A percentile compares a stretch with the other conserved stretches of the same genome.
Conservation (phyloP, 23 tunicate genomes). For the Diplosoma virens region DNA sequence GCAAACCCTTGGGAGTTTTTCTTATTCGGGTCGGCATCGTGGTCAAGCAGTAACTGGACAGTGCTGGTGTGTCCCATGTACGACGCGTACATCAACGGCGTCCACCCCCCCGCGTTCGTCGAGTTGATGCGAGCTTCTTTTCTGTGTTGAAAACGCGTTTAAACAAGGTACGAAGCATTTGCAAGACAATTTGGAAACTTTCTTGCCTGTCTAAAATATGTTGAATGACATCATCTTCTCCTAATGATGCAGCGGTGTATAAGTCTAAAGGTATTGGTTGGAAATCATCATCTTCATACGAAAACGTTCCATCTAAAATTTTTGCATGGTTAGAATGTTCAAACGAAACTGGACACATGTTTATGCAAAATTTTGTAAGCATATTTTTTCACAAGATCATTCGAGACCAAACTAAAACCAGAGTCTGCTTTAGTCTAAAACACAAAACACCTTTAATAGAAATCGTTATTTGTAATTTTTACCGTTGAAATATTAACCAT, state of each 20-base stretch:
- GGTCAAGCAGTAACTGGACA: slow-evolving; percentile 40
- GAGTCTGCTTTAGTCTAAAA: too few species aligned
- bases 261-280: slow-evolving; percentile 78
- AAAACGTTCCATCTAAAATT: slow-evolving; percentile 63
- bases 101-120: slow-evolving; percentile 72
- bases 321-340: too few species aligned
- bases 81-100: slow-evolving; percentile 84
- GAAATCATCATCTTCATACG: slow-evolving; percentile 57
- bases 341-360: too few species aligned
- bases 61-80: slow-evolving; percentile 88
- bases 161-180: not conserved
- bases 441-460: too few species aligned
- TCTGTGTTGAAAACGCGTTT: slow-evolving; percentile 9
- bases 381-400: too few species aligned
- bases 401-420: too few species aligned
- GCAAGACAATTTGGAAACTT: not conserved
- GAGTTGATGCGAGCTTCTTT: slow-evolving; percentile 39
- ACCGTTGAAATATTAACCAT: too few species aligned
- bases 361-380: too few species aligned
- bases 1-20: slow-evolving; percentile 61
- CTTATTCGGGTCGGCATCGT: slow-evolving; percentile 76
- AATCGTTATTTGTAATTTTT: too few species aligned
- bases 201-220: slow-evolving; percentile 68
- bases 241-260: slow-evolving; percentile 85
- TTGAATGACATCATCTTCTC: slow-evolving; percentile 76